Evolutionary conservation across 2,888 invertebrate species (phyloP), one percentile per base, ranked within the genome.

Genomic region (Pollenia labialis): DNA sequence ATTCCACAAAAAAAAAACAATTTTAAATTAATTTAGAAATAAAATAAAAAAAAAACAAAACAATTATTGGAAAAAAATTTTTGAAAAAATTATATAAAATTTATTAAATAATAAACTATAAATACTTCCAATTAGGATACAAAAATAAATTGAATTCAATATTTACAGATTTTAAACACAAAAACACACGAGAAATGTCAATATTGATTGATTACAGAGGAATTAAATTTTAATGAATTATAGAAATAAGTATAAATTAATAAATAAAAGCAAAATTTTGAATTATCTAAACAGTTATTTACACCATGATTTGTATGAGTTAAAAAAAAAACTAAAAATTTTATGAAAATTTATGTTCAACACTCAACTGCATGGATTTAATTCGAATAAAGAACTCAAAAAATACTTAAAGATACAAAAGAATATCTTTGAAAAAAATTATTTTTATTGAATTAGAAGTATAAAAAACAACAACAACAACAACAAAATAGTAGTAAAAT

Each of bases 111-210:
- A 85, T 64, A 52, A 84, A 85, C 56, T 82, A 66, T 62, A 84
- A 85, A 44, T 82, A 88, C 75, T 87, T 84, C 85, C 84, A 79
- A 76, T 75, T 75, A 85, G 72, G 52, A 64, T 85, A 44, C 12
- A 50, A 76, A 76, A 64, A 80, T 44, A 32, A 71, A 62, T 54
- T 42, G 9, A 18, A 52, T 16, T n/a, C 11, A 64, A 54, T 54
- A 79, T 52, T 62, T n/a, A 18, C 69, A 23, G 77, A 82, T 83
- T 77, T 77, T 77, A 86, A 85, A 69, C 4, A 77, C 11, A 62
- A 87, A 62, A 87, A 64, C 76, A 74, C n/a, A 16, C 18, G 6
- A 40, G 16, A 81, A 46, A 56, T 46, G 68, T 68, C 42, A 80
- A 48, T 62, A 76, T 40, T 50, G 50, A 79, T 64, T 72, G 56